phyloP scores from a whole-genome alignment of 2,888 invertebrate species.

The Luperina nickerlii region DNA sequence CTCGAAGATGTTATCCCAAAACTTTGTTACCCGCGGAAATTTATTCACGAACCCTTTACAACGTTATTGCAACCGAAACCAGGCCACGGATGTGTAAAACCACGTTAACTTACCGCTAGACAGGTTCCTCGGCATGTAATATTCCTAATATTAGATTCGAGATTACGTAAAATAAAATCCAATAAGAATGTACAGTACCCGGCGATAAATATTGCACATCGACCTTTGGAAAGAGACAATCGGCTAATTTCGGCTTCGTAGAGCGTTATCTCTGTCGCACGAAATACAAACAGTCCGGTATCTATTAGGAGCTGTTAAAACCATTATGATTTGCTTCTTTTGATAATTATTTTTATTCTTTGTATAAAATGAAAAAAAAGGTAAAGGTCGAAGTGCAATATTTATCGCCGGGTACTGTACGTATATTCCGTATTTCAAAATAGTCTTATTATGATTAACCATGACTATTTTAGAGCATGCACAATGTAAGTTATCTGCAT shows the following conservation, averaged over 20 bases:
- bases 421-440: neutral
- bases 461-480: neutral
- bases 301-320: no score
- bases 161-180: conserved; percentile 42
- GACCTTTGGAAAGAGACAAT: no score
- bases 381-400: no score
- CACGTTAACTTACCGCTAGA: conserved; percentile 46
- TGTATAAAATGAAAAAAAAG: no score
- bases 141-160: conserved; percentile 44
- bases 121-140: conserved; percentile 33
- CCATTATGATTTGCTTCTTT: no score
- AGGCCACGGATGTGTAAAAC: conserved; percentile 62
- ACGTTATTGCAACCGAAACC: conserved; percentile 45
- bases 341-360: no score
- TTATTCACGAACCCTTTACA: conserved; percentile 59
- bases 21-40: conserved; percentile 55
- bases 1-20: conserved; percentile 61
- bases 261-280: no score
- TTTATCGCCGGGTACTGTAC: no score
- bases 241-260: no score
- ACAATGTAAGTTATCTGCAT: neutral
- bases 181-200: no score
- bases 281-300: no score
- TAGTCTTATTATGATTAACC: neutral
- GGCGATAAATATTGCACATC: no score